A percentile compares a stretch with the other conserved stretches of the same genome.
Conservation (phyloP, 2,113 vertebrate species). For the Hippoglossus stenolepis region DNA sequence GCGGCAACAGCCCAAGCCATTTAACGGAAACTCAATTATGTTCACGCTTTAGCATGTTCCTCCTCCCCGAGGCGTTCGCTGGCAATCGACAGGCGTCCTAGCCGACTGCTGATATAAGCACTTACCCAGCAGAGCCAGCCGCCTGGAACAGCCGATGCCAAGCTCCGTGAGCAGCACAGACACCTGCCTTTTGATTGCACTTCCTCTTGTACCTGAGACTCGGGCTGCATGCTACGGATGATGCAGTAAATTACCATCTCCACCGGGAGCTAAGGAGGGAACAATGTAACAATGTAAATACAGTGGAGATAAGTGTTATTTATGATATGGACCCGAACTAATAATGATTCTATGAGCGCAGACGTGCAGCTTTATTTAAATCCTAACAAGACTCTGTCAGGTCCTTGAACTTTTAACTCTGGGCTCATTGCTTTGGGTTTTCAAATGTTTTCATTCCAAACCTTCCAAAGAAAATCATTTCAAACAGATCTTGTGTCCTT, state of each 20-base stretch:
- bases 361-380: no score
- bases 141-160: slow-evolving; percentile 66
- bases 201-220: slow-evolving; percentile 47
- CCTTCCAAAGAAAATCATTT: no score
- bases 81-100: slow-evolving; percentile 64
- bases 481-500: no score
- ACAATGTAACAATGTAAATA: slow-evolving; percentile 4
- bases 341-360: not conserved
- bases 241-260: slow-evolving; percentile 7
- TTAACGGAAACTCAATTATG: slow-evolving; percentile 81
- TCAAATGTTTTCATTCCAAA: no score
- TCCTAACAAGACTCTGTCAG: no score
- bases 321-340: not conserved
- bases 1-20: slow-evolving; percentile 55
- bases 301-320: not conserved
- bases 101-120: slow-evolving; percentile 82
- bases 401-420: no score
- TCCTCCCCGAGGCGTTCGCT: slow-evolving; percentile 73
- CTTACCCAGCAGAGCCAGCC: slow-evolving; percentile 65
- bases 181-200: slow-evolving; percentile 56
- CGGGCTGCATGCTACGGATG: slow-evolving; percentile 13
- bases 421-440: not conserved
- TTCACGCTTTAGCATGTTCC: slow-evolving; percentile 73
- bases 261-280: not conserved
- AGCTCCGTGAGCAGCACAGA: slow-evolving; percentile 60